Evolutionary conservation across 2,797 vertebrate genomes (phyloP), one percentile per base, ranked within the genome.

Genomic region (Coregonus ussuriensis): DNA sequence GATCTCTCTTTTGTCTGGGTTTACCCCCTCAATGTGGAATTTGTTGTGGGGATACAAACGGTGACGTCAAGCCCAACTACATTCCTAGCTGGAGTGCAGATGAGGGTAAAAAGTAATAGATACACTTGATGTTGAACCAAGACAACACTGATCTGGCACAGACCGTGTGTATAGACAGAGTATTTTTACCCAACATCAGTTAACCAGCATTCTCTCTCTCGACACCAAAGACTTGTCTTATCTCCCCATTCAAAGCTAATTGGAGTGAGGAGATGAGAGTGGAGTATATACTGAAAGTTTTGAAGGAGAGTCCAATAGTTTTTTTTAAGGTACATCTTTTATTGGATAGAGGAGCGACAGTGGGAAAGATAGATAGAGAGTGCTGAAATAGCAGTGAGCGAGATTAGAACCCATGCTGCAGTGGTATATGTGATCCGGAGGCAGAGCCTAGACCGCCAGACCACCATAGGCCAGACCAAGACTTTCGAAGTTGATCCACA

Each of bases 241-340:
- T 90, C 89, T 85, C 87, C 89, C 88, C 90, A 92, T 91, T 93
- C 92, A 89, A 86, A 81, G 54, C 74, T 92, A 92, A 93, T 92
- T 93, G 91, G 85, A 90, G 91, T 91, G 90, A 47, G 41, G 41
- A 9, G 41, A 91, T 90, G 89, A 89, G 41, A 47, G 41, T 47
- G 41, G 41, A 59, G 56, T 21, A 59, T 18, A 21, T 18, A 59
- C 56, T 77, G 35, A 37, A 29, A 85, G 88, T 88, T 89, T 85
- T 87, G 88, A 92, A 47, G 7, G 37, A 41, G 37, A 41, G 37
- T 6, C 37, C 37, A 41, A 41, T 41, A 41, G 6, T 2, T 41
- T 2, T 25, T 41, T 41, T 41, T 41, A 0, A 47, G 7, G 41
- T 11, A 47, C 0, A 9, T 47, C 2, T 47, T 41, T 47, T 47